A percentile compares a stretch with the other conserved stretches of the same genome.
phyloP scores from a whole-genome alignment of 2,888 invertebrate species.

The Harmothoe impar region DNA sequence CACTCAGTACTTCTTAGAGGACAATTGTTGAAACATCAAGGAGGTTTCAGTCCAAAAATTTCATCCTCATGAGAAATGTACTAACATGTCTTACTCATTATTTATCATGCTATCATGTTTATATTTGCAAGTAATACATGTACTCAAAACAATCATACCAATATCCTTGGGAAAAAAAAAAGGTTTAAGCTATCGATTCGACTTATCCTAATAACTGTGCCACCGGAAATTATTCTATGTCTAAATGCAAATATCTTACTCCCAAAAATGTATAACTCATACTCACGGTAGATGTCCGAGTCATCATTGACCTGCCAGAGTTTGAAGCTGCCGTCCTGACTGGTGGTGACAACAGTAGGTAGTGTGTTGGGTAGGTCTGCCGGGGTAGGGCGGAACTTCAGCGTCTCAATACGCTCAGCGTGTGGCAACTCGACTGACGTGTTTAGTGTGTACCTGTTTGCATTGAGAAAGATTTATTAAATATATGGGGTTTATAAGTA shows the following conservation, averaged over 20 bases:
- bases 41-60: slow-evolving; percentile 5
- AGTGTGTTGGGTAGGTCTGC: slow-evolving; percentile 83
- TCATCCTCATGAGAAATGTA: not conserved
- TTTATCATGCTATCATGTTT: too few species aligned
- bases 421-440: slow-evolving; percentile 90
- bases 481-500: too few species aligned
- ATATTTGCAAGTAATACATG: too few species aligned
- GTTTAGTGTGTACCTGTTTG: slow-evolving; percentile 88
- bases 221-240: too few species aligned
- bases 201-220: too few species aligned
- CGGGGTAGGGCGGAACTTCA: slow-evolving; percentile 70
- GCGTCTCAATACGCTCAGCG: slow-evolving; percentile 85
- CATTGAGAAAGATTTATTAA: not conserved
- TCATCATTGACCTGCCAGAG: slow-evolving; percentile 88
- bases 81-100: too few species aligned
- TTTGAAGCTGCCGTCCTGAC: slow-evolving; percentile 88
- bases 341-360: slow-evolving; percentile 86
- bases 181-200: too few species aligned
- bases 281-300: slow-evolving; percentile 84
- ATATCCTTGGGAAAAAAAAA: too few species aligned
- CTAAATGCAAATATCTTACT: too few species aligned
- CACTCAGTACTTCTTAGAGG: slow-evolving; percentile 44
- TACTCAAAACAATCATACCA: too few species aligned
- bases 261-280: too few species aligned
- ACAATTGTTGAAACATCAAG: not conserved